phyloP scores from a whole-genome alignment of 2,888 invertebrate species.

The Stenurella melanura region DNA sequence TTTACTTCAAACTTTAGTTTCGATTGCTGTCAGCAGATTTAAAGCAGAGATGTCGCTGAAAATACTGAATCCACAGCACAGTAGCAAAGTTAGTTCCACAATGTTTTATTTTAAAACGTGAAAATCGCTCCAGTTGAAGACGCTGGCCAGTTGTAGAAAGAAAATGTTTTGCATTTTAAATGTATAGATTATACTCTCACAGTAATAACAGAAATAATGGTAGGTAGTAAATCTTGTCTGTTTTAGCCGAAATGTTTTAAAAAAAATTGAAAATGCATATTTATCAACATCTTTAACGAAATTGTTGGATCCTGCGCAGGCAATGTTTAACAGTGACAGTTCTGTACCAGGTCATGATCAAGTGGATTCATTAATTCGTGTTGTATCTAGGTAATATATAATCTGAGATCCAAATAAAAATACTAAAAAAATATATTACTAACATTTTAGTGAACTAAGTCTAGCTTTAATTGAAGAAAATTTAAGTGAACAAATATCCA shows the following conservation, averaged over 20 bases:
- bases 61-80: too few relatives aligned
- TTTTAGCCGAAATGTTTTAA: slow-evolving; percentile 76
- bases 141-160: too few relatives aligned
- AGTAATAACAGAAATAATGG: too few relatives aligned
- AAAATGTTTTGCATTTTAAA: too few relatives aligned
- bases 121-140: too few relatives aligned
- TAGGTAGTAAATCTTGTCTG: not conserved
- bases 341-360: slow-evolving; percentile 84
- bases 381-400: slow-evolving; percentile 77
- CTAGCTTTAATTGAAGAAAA: slow-evolving; percentile 89
- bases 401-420: not conserved
- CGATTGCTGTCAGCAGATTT: too few relatives aligned
- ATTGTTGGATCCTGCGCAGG: slow-evolving; percentile 88
- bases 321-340: slow-evolving; percentile 84
- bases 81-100: too few relatives aligned
- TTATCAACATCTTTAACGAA: slow-evolving; percentile 88
- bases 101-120: too few relatives aligned
- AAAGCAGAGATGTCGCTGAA: too few relatives aligned
- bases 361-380: slow-evolving; percentile 82
- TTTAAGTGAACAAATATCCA: slow-evolving; percentile 85
- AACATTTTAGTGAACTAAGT: slow-evolving; percentile 81
- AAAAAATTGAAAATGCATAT: slow-evolving; percentile 89
- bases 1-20: too few relatives aligned
- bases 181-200: too few relatives aligned
- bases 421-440: slow-evolving; percentile 4